A percentile compares a stretch with the other conserved stretches of the same genome.
Conservation (phyloP, 2,113 vertebrate genomes). For the Epinephelus cyanopodus region DNA sequence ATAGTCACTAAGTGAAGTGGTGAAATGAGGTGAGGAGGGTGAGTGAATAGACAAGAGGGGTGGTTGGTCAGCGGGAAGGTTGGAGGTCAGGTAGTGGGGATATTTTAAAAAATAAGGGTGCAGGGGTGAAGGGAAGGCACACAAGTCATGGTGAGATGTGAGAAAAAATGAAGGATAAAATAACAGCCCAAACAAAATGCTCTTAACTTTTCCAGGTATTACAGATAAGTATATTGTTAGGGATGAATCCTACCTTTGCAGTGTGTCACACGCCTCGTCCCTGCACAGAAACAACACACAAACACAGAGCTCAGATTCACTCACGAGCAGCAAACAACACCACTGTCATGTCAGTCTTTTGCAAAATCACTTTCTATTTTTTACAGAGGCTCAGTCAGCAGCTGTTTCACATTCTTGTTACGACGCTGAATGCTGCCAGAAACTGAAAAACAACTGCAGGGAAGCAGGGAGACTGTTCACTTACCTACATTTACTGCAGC, state of each 20-base stretch:
- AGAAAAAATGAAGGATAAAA: conserved; percentile 60
- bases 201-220: neutral
- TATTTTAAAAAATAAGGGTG: neutral
- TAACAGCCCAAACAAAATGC: conserved; percentile 39
- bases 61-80: neutral
- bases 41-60: conserved; percentile 15
- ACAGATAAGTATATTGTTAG: neutral
- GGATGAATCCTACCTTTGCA: conserved; percentile 85
- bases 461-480: conserved; percentile 26
- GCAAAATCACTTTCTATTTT: neutral
- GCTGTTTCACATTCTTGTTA: conserved; percentile 17
- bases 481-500: conserved; percentile 69
- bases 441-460: conserved; percentile 1
- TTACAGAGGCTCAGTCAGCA: neutral
- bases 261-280: conserved; percentile 79
- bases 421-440: conserved; percentile 5
- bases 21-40: conserved; percentile 63
- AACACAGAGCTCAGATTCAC: conserved; percentile 5
- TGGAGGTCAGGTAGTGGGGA: neutral
- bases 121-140: conserved; percentile 39
- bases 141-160: conserved; percentile 77
- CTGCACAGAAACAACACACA: conserved; percentile 61
- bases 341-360: neutral
- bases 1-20: conserved; percentile 87
- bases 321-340: neutral